Conservation (phyloP, 2,797 vertebrate species). For the Clarias platycephalus region DNA sequence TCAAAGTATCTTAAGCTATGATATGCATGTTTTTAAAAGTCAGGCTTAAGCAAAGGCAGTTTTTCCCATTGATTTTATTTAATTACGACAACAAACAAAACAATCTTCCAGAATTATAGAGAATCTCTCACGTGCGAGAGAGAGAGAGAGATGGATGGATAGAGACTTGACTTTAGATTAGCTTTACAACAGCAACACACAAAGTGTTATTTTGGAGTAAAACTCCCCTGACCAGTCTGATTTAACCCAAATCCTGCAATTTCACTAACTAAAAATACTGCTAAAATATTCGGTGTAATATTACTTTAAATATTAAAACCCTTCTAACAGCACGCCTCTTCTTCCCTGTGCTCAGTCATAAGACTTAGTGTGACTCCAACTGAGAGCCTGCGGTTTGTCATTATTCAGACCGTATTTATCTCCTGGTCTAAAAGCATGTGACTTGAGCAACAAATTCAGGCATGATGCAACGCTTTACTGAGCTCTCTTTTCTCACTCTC, state of each 20-base stretch:
- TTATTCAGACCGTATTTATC: constrained; percentile 37
- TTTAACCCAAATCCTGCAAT: constrained; percentile 19
- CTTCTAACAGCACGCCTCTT: constrained; percentile 3
- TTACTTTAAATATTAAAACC: neutral
- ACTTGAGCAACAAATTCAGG: neutral
- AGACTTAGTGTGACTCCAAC: constrained; percentile 35
- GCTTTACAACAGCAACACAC: neutral
- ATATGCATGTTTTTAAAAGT: constrained; percentile 1
- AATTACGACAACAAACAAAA: neutral
- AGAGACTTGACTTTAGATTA: constrained; percentile 3
- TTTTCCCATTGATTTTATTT: neutral
- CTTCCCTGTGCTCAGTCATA: constrained; percentile 25
- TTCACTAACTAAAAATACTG: constrained; percentile 4
- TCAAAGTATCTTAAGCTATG: neutral
- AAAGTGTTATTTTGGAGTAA: neutral
- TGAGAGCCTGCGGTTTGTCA: constrained; percentile 33
- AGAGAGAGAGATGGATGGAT: neutral
- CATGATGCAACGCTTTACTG: neutral
- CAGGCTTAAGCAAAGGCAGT: neutral
- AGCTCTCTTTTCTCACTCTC: neutral
- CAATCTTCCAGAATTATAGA: neutral
- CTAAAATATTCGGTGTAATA: neutral
- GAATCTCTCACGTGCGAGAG: too few relatives aligned
- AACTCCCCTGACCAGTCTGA: neutral
- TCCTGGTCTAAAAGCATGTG: constrained; percentile 5